phyloP scores from a whole-genome alignment of 2,888 invertebrate species.

The Drosophila subquinaria region DNA sequence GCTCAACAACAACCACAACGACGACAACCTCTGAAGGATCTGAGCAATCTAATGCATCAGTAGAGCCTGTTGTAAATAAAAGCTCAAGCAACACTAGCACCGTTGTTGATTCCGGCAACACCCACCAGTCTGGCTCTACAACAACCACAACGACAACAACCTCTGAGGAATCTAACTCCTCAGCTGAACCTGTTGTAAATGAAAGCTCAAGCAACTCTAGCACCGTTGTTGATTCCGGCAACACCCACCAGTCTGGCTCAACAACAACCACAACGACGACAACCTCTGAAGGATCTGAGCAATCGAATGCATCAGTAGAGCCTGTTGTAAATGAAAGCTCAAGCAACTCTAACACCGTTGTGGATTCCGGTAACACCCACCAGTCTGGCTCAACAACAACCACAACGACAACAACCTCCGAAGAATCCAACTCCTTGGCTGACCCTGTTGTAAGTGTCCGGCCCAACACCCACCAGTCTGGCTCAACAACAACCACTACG shows the following conservation, averaged over 20 bases:
- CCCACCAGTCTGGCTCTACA: no score
- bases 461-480: conserved; percentile 17
- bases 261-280: conserved; percentile 18
- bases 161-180: no score
- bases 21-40: conserved; percentile 11
- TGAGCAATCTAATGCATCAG: no score
- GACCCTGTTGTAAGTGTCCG: no score
- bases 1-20: conserved; percentile 13
- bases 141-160: no score
- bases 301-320: not conserved
- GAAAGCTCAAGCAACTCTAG: not conserved
- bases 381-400: conserved; percentile 26
- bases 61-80: no score
- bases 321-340: not conserved
- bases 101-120: no score
- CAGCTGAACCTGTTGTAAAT: not conserved
- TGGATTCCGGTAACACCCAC: conserved; percentile 1
- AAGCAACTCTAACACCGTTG: not conserved
- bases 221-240: conserved; percentile 3
- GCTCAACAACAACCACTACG: conserved; percentile 11
- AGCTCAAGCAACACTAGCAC: no score
- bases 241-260: conserved; percentile 4
- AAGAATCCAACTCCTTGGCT: no score
- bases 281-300: conserved; percentile 2
- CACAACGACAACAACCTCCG: conserved; percentile 12